Base-by-base conservation (phyloP, 2,797 vertebrate species). In the Dryobates pubescens region DNA sequence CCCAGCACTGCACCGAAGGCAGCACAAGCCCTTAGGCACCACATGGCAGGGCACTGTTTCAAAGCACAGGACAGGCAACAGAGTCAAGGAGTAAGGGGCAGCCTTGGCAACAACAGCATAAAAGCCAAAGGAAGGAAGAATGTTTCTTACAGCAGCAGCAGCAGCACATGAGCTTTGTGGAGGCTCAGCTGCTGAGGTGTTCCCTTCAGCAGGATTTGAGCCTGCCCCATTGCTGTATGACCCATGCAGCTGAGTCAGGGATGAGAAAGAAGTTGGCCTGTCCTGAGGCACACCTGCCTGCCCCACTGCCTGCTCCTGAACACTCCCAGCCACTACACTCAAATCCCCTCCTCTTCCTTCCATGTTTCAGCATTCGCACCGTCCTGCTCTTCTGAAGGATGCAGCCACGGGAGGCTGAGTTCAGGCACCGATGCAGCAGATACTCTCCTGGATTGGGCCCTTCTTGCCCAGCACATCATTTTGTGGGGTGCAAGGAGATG, bases 301-400 rank as follows among this genome's bases (percentile, higher is more conserved):
- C 32, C 47, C 24, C 3, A 1, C 53, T 67, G 36, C 71, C 86
- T 30, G 45, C 38, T 64, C 51, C 77, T 26, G 12, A 47, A 36
- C 30, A 29, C 29, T 56, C 29, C 54, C 54, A 56, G 17, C 29
- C 4, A 3, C 69, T 76, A 34, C 68, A 30, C 53, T 36, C 4
- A 49, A 76, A 94, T 71, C 29, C 32, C 59, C 13, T 62, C 15
- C 34, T 32, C 57, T 45, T 45, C 51, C 34, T 88, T 79, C 68
- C 30, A 8, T 71, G 30, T 80, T 69, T 9, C 91, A 96, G 96
- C 4, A 75, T 96, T 89, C 89, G 94, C 69, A 95, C 4, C 0
- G 7, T 96, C 84, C 81, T 97, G 75, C 72, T 90, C 57, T 95
- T 95, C 45, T 95, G 89, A 96, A 61, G 71, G 85, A 76, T 41